Evolutionary conservation across 2,888 invertebrate genomes (phyloP), one percentile per base, ranked within the genome.

Genomic region (Sinopyrophorus schimmeli): DNA sequence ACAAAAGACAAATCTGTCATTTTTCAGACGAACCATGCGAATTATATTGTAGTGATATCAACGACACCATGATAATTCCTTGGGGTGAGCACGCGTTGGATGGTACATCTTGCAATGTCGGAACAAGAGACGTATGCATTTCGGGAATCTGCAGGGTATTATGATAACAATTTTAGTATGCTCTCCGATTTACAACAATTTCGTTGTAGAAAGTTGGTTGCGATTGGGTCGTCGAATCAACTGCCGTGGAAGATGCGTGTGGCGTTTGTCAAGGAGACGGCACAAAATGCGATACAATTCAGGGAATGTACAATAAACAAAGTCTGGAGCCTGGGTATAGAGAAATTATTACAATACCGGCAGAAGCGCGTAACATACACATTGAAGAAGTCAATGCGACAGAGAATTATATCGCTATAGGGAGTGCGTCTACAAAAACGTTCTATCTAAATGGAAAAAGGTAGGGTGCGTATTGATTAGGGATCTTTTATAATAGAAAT

Each of bases 231-330:
- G 84, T 93, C 32, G 88, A 88, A 66, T 92, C 92, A 0, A 80
- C 80, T 39, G 80, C 85, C 17, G 80, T 83, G 61, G 91, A 91
- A 65, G 93, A 93, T 72, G 80, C 83, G 31, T 93, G 93, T 69
- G 92, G 93, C 3, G 78, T 90, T 37, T 93, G 93, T 67, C 87
- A 87, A 60, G 93, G 93, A 3, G 84, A 86, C 67, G 90, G 91
- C 5, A 84, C 86, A 9, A 85, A 83, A 50, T 93, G 93, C 70
- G 83, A 84, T 63, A 86, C 85, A 16, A 81, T 83, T 46, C 77
- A 80, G 53, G 82, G 80, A 7, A 67, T 76, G 47, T 84, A 78
- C 65, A 75, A 67, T 24, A 74, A 76, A 56, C 74, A 74, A 7
- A 72, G 76, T 53, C 70, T 37, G 7, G 56, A 74, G 32, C 59